These are phyloP conservation scores for Pterocles burchelli DNA, from an alignment of 2,113 vertebrate genomes.

Conservation along the genomic window DNA sequence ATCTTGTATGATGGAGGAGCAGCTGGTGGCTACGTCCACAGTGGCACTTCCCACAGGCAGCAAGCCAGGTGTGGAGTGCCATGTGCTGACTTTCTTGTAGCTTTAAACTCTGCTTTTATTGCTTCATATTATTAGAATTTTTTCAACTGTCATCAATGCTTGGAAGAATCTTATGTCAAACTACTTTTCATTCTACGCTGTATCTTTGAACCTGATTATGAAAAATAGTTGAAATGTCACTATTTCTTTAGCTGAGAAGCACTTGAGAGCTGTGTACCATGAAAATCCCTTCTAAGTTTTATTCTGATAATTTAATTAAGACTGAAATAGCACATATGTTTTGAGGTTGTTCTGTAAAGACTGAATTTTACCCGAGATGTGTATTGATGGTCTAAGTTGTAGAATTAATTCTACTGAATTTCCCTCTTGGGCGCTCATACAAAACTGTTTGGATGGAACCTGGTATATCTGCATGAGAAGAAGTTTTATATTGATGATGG, in stretches of 20 bases:
- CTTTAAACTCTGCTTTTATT: constrained; percentile 23
- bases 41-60: not conserved
- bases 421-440: not conserved
- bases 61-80: not conserved
- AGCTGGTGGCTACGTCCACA: not conserved
- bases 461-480: not conserved
- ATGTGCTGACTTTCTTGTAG: not conserved
- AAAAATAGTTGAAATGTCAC: not conserved
- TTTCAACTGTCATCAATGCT: not conserved
- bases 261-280: not conserved
- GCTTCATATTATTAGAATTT: not conserved
- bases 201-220: not conserved
- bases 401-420: not conserved
- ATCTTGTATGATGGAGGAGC: not conserved
- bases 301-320: not conserved
- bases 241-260: not conserved
- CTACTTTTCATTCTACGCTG: not conserved
- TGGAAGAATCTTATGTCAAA: not conserved
- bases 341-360: not conserved
- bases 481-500: not conserved
- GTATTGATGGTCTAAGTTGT: not conserved
- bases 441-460: not conserved
- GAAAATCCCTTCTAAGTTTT: not conserved
- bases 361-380: not conserved
- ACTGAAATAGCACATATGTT: not conserved